Base-by-base conservation (phyloP, 2,113 vertebrate species). In the Catharus minimus region DNA sequence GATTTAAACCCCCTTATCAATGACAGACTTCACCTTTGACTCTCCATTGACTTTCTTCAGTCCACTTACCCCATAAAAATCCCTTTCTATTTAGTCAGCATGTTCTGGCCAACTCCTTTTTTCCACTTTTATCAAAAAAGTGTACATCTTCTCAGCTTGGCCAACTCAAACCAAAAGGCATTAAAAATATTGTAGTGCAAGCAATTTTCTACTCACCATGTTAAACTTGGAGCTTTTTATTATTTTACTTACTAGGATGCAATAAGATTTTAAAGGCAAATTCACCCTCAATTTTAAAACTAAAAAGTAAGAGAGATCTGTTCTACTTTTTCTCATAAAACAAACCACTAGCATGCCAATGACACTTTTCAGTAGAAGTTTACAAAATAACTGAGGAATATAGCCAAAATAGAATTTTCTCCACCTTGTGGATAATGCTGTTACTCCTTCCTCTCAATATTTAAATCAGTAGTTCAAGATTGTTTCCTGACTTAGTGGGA, bases 211-310 rank as follows among this genome's bases (percentile, higher is more conserved):
- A 32, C 26, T 68, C 26, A 41, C 23, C 23, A 4, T 24, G 27
- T 23, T 66, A 43, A 64, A 82, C 26, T 47, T 7, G 27, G 43
- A 71, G 22, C 5, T 65, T 24, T 60, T 69, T 78, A 68, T 77
- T 15, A 72, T 77, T 87, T 89, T 27, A 44, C 38, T 77, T 73
- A 73, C 3, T 27, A 60, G 20, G n/a, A 58, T 47, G 39, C 19
- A 89, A 15, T 55, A 80, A 85, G 24, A 89, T 85, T 89, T 79
- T 76, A 79, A 90, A 86, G 43, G 32, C 8, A 89, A 82, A 82
- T 43, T 86, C 43, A 74, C 20, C 13, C 36, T 55, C 36, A 62
- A 12, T 20, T 53, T 86, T 39, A 80, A 65, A 88, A 52, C 21
- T 24, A 44, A 56, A 88, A 80, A 77, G 22, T 50, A 64, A 32